These are phyloP conservation scores for Eulithis prunata DNA, from an alignment of 2,888 invertebrate genomes.

Conservation along the genomic window DNA sequence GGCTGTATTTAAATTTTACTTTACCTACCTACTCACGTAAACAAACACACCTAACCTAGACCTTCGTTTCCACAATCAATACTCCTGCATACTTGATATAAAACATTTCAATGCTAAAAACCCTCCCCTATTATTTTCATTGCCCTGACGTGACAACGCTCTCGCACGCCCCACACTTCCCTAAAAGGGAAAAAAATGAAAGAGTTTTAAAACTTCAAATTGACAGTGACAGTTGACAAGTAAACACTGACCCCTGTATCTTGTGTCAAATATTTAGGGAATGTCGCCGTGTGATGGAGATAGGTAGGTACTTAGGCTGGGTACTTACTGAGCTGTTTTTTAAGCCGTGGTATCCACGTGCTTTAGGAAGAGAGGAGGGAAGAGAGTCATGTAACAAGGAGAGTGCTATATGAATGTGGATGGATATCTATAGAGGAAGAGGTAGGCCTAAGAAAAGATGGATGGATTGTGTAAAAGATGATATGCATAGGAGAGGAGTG, in stretches of 20 bases:
- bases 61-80: constrained; percentile 37
- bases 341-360: not conserved
- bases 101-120: constrained; percentile 77
- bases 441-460: too few species aligned
- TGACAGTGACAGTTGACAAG: constrained; percentile 78
- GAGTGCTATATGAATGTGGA: too few species aligned
- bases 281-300: constrained; percentile 60
- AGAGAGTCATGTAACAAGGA: too few species aligned
- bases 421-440: too few species aligned
- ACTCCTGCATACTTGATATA: constrained; percentile 66
- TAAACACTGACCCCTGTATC: constrained; percentile 68
- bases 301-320: constrained; percentile 28
- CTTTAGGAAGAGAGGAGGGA: too few species aligned
- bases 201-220: constrained; percentile 78
- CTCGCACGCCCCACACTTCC: constrained; percentile 60
- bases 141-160: constrained; percentile 71
- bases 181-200: constrained; percentile 63
- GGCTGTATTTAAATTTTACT: too few species aligned
- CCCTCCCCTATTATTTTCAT: constrained; percentile 41
- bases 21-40: not conserved
- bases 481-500: too few species aligned
- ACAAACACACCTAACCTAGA: constrained; percentile 42
- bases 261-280: constrained; percentile 75
- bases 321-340: not conserved
- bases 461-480: too few species aligned